These are phyloP conservation scores for Zaprionus gabonicus DNA, from an alignment of 1,140 invertebrate genomes.

Conservation along the genomic window DNA sequence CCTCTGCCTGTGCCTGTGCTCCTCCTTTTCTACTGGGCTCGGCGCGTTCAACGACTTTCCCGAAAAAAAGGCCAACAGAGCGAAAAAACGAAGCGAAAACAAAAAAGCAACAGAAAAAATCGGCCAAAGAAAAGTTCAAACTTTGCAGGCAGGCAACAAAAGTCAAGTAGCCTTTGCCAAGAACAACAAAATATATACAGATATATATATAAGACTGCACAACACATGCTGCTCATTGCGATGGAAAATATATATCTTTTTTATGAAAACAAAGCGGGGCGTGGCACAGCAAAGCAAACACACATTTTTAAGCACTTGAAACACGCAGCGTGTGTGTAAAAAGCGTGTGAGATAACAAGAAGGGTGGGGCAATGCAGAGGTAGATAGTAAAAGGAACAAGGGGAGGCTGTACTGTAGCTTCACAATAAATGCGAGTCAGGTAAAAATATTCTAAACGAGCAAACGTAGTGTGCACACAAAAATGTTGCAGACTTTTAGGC, in stretches of 20 bases:
- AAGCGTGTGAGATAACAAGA: conserved; percentile 9
- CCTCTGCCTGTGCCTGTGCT: background rate
- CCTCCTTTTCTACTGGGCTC: conserved; percentile 2
- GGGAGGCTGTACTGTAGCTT: background rate
- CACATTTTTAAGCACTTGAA: conserved; percentile 36
- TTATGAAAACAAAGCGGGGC: conserved; percentile 42
- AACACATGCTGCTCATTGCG: conserved; percentile 78
- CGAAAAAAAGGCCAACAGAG: conserved; percentile 72
- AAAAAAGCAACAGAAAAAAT: conserved; percentile 19
- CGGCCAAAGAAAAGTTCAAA: conserved; percentile 40
- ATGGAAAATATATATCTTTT: conserved; percentile 54
- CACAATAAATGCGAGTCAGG: conserved; percentile 44
- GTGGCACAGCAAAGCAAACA: conserved; percentile 41
- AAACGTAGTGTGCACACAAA: conserved; percentile 43
- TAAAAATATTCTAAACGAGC: conserved; percentile 32
- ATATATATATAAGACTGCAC: conserved; percentile 36
- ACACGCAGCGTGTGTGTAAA: conserved; percentile 15
- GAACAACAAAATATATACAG: conserved; percentile 14
- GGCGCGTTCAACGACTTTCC: conserved; percentile 73
- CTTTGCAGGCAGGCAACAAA: conserved; percentile 50
- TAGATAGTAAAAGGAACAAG: background rate
- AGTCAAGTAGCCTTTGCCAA: conserved; percentile 60
- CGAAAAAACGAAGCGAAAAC: conserved; percentile 29
- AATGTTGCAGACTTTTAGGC: conserved; percentile 71
- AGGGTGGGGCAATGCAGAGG: too few relatives aligned